A percentile compares a stretch with the other conserved stretches of the same genome.
These are phyloP conservation scores for Stenodema calcarata DNA, from an alignment of 2,888 invertebrate genomes.

Conservation along the genomic window DNA sequence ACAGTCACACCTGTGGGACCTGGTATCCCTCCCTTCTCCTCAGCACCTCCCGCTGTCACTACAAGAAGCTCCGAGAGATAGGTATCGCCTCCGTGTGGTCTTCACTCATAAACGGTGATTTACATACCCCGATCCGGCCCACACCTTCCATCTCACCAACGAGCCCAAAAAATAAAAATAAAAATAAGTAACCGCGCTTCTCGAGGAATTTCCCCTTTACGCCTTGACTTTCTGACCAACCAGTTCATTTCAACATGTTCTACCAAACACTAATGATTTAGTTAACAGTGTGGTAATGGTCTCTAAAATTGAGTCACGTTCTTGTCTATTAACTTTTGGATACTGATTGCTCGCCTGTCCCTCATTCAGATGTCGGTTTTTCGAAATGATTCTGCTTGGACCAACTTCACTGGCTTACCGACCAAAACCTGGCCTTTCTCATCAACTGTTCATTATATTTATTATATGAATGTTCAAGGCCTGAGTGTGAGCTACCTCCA, in stretches of 20 bases:
- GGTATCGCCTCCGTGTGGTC: slow-evolving; percentile 49
- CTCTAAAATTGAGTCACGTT: not conserved
- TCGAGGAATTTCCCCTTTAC: not conserved
- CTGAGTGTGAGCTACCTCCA: too few species aligned
- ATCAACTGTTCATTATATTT: too few species aligned
- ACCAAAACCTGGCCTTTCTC: too few species aligned
- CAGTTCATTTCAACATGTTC: not conserved
- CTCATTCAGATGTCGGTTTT: too few species aligned
- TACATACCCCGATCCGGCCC: slow-evolving; percentile 44
- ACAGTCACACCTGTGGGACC: slow-evolving; percentile 43
- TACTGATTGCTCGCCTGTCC: too few species aligned
- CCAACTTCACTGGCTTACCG: too few species aligned
- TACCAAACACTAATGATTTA: not conserved
- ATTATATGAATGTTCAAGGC: too few species aligned
- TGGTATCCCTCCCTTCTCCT: not conserved
- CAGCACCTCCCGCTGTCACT: slow-evolving; percentile 38
- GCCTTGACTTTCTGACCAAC: not conserved
- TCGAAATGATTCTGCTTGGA: too few species aligned
- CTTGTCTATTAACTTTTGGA: too few species aligned
- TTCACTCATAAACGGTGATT: slow-evolving; percentile 49
- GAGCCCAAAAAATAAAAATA: not conserved
- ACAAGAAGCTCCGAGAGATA: slow-evolving; percentile 48
- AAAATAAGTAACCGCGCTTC: not conserved
- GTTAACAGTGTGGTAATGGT: not conserved
- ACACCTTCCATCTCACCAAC: slow-evolving; percentile 37